Evolutionary conservation across 2,113 vertebrate species (phyloP), one percentile per base, ranked within the genome.

Genomic region (Sardina pilchardus): DNA sequence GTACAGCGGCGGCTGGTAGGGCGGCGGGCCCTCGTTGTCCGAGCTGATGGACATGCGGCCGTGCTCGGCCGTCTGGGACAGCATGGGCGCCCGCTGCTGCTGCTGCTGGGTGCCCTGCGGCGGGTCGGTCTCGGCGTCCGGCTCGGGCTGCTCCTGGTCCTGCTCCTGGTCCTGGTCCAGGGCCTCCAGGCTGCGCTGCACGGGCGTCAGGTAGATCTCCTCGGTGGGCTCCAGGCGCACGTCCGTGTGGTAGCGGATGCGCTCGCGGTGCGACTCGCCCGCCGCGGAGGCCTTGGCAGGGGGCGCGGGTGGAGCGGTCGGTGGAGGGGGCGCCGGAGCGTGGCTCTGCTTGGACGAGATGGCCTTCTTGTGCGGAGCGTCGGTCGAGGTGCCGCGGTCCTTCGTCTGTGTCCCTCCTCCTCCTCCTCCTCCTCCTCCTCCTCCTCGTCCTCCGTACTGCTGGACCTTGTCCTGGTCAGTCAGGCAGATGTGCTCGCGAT

Each of bases 191-290:
- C 96, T 97, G 85, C 97, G 96, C 93, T 97, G 98, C 85, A 99
- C 96, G 0, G 98, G 98, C 0, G 98, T 99, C 89, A 99, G 92
- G 90, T 98, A 99, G 90, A 99, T 99, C 93, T 99, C 98, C 94
- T 99, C 98, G 0, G 98, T 99, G 83, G 97, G 96, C 86, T 99
- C 98, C 14, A 98, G 91, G 71, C 95, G 95, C 89, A 97, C 96
- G 0, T 99, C 96, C 0, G 96, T 96, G 93, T 97, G 97, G 92
- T 98, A 97, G 89, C 95, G 96, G 91, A 97, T 96, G 87, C 96
- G 96, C 88, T 99, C 98, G 82, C 96, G 95, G 85, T 97, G 96
- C 91, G 81, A 94, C 90, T 82, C 91, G 91, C 82, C 92, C 91
- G 95, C 88, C 94, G 94, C 1, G 93, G 87, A 0, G 94, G 95